A percentile compares a stretch with the other conserved stretches of the same genome.
phyloP scores from a whole-genome alignment of 1,140 invertebrate genomes.

The Drosophila malerkotliana region DNA sequence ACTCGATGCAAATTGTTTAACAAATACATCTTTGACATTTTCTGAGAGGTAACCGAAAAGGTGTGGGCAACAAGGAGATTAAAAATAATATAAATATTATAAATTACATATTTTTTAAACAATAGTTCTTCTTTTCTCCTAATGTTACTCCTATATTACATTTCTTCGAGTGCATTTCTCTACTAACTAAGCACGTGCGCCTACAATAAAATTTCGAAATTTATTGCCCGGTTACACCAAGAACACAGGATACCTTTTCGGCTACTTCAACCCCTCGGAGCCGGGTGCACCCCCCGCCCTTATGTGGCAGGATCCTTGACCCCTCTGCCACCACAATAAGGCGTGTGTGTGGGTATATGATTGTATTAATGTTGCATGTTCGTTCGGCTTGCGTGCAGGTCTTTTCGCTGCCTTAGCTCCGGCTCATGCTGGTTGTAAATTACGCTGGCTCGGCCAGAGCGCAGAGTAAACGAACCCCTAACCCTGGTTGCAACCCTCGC shows the following conservation, averaged over 20 bases:
- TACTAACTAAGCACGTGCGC: slow-evolving; percentile 51
- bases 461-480: slow-evolving; percentile 51
- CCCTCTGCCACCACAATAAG: background rate
- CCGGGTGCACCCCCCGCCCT: background rate
- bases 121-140: no score
- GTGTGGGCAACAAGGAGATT: background rate
- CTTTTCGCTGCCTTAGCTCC: slow-evolving; percentile 22
- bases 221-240: slow-evolving; percentile 46
- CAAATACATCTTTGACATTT: slow-evolving; percentile 43
- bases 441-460: slow-evolving; percentile 39
- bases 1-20: slow-evolving; percentile 41
- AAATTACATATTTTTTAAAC: no score
- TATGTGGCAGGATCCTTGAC: background rate
- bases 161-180: slow-evolving; percentile 8
- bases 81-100: no score
- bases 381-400: slow-evolving; percentile 67
- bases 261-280: slow-evolving; percentile 35
- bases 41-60: background rate
- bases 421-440: slow-evolving; percentile 65
- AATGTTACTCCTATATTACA: background rate
- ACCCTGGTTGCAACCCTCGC: slow-evolving; percentile 60
- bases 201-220: slow-evolving; percentile 67
- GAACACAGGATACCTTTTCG: slow-evolving; percentile 36
- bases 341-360: slow-evolving; percentile 8
- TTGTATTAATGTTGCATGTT: slow-evolving; percentile 73